Conservation (phyloP, 2,797 vertebrate species). For the Nannoperca australis region DNA sequence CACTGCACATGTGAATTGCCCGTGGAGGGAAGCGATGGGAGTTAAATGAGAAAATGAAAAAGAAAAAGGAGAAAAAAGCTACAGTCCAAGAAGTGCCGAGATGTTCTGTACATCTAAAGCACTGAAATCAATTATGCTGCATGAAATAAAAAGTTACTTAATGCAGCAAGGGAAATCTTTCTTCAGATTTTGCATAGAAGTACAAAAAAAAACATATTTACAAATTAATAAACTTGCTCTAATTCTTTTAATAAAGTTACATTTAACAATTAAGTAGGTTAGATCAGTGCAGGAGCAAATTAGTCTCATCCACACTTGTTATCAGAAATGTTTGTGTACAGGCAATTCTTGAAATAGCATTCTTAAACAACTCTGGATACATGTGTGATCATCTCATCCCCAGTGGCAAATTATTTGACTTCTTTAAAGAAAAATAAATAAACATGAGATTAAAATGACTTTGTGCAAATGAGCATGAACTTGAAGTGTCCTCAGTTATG, state of each 20-base stretch:
- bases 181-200: neutral
- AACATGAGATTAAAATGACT: constrained; percentile 44
- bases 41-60: constrained; percentile 63
- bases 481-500: constrained; percentile 46
- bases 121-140: constrained; percentile 19
- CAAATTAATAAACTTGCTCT: constrained; percentile 2
- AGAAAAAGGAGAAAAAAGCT: constrained; percentile 35
- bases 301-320: neutral
- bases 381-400: neutral
- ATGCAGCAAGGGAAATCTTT: constrained; percentile 24
- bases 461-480: constrained; percentile 56
- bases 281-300: neutral
- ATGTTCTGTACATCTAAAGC: constrained; percentile 19
- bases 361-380: constrained; percentile 9
- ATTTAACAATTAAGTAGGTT: neutral
- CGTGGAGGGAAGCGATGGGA: constrained; percentile 61
- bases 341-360: constrained; percentile 7
- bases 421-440: constrained; percentile 29
- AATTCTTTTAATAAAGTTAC: constrained; percentile 24
- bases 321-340: neutral
- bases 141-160: constrained; percentile 34
- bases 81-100: constrained; percentile 21
- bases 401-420: constrained; percentile 20
- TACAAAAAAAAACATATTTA: neutral
- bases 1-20: constrained; percentile 80